Base-by-base conservation (phyloP, 2,888 invertebrate genomes). In the Ptilodon capucinus region DNA sequence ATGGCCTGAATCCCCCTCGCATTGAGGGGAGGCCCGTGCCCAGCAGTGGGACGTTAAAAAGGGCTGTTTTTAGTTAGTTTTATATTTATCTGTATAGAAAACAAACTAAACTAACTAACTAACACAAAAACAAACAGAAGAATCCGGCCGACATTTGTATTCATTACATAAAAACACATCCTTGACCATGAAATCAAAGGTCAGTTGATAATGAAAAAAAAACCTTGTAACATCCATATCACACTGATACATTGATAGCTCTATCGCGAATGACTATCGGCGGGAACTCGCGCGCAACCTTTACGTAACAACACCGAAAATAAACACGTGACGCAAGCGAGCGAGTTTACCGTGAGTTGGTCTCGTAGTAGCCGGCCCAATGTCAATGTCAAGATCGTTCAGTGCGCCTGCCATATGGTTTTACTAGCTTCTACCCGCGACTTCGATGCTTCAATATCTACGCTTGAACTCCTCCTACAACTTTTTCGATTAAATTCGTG, bases 381-480 rank as follows among this genome's bases (percentile, higher is more conserved):
- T 67, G 71, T 78, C 79, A 79, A 74, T 76, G 79, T 68, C 79
- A 75, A 70, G 79, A 66, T 42, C 68, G 61, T 53, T 46, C 54
- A 54, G 43, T 48, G 58, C 44, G 51, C 52, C 41, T 39, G 46
- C 48, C 50, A 60, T 50, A 62, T 55, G 42, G 59, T 38, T 43
- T 46, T 59, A 36, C 36, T 36, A 18, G 36, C 5, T 18, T 14
- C 8, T n/a, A 7, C 7, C 4, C 19, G 38, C 38, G 38, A 13
- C 13, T 17, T 5, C 19, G 28, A 1, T 11, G n/a, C 4, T 4
- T n/a, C 3, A 28, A 28, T 21, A 1, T 21, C 2, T 21, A 7
- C 2, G 21, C 21, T 1, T 21, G 7, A 7, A 21, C 21, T 21
- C 21, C n/a, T n/a, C n/a, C n/a, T n/a, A n/a, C n/a, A n/a, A n/a